Evolutionary conservation across 2,113 vertebrate species (phyloP), one percentile per base, ranked within the genome.

Genomic region (Marmota monax): DNA sequence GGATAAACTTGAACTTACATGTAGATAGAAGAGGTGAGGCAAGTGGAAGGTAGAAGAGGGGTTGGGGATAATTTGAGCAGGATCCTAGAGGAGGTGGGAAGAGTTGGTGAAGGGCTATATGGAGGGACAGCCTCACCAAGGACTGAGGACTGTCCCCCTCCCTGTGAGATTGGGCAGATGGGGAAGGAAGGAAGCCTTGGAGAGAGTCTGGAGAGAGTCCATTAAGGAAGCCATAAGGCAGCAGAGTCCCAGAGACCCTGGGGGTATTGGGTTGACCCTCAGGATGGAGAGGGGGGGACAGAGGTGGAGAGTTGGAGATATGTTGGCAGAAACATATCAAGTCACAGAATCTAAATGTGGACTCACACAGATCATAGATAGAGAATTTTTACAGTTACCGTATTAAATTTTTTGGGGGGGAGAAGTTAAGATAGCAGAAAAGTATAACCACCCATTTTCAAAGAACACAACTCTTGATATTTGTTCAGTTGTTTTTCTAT

Each of bases 71-170:
- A 13, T 14, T 18, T 0, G 14, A n/a, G 37, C 34, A 42, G 76
- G 25, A 5, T 29, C 48, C 58, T 14, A 4, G 65, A 13, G 13
- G 76, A 63, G 77, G 9, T 2, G 10, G 5, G 73, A 7, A 6
- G 29, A 23, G 8, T 1, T 23, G 48, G 14, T 23, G 42, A 34
- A 18, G n/a, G 51, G n/a, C 0, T 0, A 7, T 25, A 42, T n/a
- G 34, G 39, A 39, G 65, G 58, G 16, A 18, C 4, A 12, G 23
- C n/a, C 42, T 82, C 27, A 4, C 4, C 2, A 4, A 4, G 17
- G 32, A 67, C 37, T 7, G 18, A 69, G 77, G 74, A 70, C 61
- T 20, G 10, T 20, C 34, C 51, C 22, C 27, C 39, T 34, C 2
- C 20, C 72, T 73, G 14, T 10, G 67, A 65, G 65, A 18, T 5